Percentiles rank a stretch among this genome's conserved stretches.
phyloP scores from a whole-genome alignment of 2,113 vertebrate genomes.

The Perccottus glenii region DNA sequence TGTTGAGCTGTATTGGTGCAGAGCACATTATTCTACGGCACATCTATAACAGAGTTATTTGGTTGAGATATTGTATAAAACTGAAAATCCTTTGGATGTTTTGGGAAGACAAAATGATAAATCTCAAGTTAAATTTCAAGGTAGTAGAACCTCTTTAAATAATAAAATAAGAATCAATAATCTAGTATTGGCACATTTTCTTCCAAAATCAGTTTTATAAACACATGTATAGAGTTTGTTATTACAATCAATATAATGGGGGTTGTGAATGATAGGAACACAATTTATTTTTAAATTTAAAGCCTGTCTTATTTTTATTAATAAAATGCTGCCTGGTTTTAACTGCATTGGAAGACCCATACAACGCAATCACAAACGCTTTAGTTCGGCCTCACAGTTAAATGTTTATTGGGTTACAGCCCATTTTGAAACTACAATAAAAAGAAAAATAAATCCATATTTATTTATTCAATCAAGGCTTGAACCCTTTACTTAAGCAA shows the following conservation, averaged over 20 bases:
- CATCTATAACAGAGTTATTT: neutral
- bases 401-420: conserved; percentile 21
- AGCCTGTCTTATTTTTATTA: conserved; percentile 19
- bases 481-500: conserved; percentile 47
- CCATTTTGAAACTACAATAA: conserved; percentile 35
- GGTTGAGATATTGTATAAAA: neutral
- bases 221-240: conserved; percentile 10
- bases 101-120: conserved; percentile 19
- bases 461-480: conserved; percentile 31
- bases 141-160: conserved; percentile 29
- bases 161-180: conserved; percentile 17
- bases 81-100: neutral
- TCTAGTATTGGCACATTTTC: neutral
- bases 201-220: conserved; percentile 11
- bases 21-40: neutral
- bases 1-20: neutral
- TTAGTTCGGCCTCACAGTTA: conserved; percentile 29
- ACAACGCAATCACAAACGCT: conserved; percentile 20
- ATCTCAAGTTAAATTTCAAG: neutral
- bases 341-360: conserved; percentile 58
- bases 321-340: conserved; percentile 22
- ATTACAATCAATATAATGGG: conserved; percentile 8
- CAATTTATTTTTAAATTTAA: neutral
- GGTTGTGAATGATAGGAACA: no score
- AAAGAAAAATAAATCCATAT: conserved; percentile 32